phyloP scores from a whole-genome alignment of 2,888 invertebrate species.

The Iselma pallidipennis region DNA sequence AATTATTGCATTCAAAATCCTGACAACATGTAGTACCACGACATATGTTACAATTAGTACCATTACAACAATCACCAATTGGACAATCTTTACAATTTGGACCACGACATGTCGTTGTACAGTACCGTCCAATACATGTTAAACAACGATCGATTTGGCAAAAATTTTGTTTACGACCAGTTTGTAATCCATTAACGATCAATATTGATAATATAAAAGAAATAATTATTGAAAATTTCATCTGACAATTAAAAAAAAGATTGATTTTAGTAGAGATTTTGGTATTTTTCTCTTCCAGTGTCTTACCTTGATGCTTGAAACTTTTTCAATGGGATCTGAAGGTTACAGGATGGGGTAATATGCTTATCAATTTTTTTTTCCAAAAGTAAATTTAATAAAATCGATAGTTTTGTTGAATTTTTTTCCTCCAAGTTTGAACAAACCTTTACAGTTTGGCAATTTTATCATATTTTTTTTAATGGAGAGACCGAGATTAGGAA shows the following conservation, averaged over 20 bases:
- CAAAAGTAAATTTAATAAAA: neutral
- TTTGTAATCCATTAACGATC: neutral
- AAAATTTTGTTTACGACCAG: conserved; percentile 9
- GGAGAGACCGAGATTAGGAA: too few species aligned
- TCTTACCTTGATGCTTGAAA: neutral
- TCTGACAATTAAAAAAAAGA: conserved; percentile 1
- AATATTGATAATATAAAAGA: neutral
- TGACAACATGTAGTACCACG: conserved; percentile 17
- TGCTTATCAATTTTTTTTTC: neutral
- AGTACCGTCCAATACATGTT: conserved; percentile 18
- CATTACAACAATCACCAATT: conserved; percentile 19
- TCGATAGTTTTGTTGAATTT: neutral
- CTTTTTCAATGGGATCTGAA: neutral
- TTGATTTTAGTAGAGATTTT: neutral
- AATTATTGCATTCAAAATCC: conserved; percentile 13
- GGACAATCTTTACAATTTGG: conserved; percentile 14
- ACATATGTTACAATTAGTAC: conserved; percentile 19
- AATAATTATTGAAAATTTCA: conserved; percentile 1
- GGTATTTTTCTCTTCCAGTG: neutral
- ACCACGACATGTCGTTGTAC: conserved; percentile 20
- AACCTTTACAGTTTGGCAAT: neutral
- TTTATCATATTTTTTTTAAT: neutral
- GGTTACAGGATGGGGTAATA: neutral
- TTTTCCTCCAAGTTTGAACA: neutral
- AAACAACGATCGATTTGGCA: conserved; percentile 17